phyloP scores from a whole-genome alignment of 2,888 invertebrate species.

The Caenorhabditis drosophilae region DNA sequence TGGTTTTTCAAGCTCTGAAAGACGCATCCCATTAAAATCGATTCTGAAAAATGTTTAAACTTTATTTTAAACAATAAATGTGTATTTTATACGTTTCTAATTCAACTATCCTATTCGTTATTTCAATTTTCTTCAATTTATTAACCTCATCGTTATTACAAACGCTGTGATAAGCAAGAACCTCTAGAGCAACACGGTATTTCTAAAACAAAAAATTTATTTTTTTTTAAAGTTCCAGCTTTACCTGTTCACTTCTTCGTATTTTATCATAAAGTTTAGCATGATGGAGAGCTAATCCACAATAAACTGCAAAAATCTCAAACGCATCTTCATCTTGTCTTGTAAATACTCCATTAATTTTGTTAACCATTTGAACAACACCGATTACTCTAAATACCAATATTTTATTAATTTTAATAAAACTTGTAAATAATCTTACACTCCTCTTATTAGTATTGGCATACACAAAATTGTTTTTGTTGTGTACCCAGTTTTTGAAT shows the following conservation, averaged over 20 bases:
- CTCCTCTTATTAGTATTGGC: conserved; percentile 80
- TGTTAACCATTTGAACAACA: conserved; percentile 86
- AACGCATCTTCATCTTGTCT: conserved; percentile 82
- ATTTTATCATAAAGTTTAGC: conserved; percentile 85
- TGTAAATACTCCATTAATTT: conserved; percentile 72
- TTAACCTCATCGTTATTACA: conserved; percentile 78
- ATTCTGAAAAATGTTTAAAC: conserved; percentile 71
- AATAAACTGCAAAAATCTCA: conserved; percentile 84
- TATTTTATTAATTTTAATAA: conserved; percentile 74
- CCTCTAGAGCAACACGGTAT: conserved; percentile 81
- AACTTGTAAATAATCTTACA: conserved; percentile 77
- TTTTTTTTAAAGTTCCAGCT: background rate
- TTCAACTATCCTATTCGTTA: conserved; percentile 51
- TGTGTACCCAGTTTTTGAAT: conserved; percentile 73
- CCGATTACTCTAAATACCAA: conserved; percentile 76
- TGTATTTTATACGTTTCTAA: conserved; percentile 55
- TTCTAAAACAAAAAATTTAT: conserved; percentile 72
- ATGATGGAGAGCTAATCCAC: conserved; percentile 84
- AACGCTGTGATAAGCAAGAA: conserved; percentile 83
- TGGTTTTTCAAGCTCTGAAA: conserved; percentile 79
- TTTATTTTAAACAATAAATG: background rate
- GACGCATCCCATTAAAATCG: conserved; percentile 79
- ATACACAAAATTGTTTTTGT: conserved; percentile 83
- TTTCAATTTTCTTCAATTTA: conserved; percentile 60
- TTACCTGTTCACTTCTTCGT: conserved; percentile 77